Evolutionary conservation across 2,888 invertebrate species (phyloP).

Genomic region (Fragum fragum): DNA sequence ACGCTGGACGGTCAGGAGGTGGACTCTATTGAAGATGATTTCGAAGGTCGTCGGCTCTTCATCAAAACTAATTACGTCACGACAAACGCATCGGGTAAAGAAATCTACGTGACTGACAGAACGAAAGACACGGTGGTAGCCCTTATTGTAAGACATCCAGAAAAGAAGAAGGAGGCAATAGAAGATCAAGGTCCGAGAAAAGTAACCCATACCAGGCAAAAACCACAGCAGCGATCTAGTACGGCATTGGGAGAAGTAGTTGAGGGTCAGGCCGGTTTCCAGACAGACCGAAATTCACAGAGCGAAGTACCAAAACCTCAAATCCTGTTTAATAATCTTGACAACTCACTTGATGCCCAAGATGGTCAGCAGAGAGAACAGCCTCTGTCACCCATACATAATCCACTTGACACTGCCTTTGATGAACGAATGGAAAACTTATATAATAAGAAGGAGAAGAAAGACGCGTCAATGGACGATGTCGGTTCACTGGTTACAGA

Average conservation of each 20-base stretch:
- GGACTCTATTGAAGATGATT: constrained; percentile 64
- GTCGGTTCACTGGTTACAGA: constrained; percentile 55
- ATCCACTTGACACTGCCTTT: constrained; percentile 26
- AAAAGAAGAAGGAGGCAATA: constrained; percentile 10
- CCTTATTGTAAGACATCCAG: constrained; percentile 37
- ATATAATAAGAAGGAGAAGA: constrained; percentile 46
- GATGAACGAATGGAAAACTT: constrained; percentile 54
- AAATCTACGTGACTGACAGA: constrained; percentile 64
- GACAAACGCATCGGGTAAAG: constrained; percentile 52
- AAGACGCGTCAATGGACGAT: constrained; percentile 53
- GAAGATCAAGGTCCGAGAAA: constrained; percentile 63
- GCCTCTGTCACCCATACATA: constrained; percentile 38
- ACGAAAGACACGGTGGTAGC: constrained; percentile 65
- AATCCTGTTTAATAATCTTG: neutral
- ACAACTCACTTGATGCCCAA: constrained; percentile 14
- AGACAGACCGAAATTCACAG: constrained; percentile 35
- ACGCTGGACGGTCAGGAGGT: constrained; percentile 63
- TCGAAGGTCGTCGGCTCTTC: constrained; percentile 60
- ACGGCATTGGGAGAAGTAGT: constrained; percentile 52
- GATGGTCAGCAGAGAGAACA: constrained; percentile 1
- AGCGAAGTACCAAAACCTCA: constrained; percentile 44
- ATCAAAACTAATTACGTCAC: constrained; percentile 68
- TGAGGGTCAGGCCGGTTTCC: constrained; percentile 9
- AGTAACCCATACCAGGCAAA: constrained; percentile 31
- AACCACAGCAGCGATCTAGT: constrained; percentile 58